Base-by-base conservation (phyloP, 2,113 vertebrate species). In the Rhea pennata region DNA sequence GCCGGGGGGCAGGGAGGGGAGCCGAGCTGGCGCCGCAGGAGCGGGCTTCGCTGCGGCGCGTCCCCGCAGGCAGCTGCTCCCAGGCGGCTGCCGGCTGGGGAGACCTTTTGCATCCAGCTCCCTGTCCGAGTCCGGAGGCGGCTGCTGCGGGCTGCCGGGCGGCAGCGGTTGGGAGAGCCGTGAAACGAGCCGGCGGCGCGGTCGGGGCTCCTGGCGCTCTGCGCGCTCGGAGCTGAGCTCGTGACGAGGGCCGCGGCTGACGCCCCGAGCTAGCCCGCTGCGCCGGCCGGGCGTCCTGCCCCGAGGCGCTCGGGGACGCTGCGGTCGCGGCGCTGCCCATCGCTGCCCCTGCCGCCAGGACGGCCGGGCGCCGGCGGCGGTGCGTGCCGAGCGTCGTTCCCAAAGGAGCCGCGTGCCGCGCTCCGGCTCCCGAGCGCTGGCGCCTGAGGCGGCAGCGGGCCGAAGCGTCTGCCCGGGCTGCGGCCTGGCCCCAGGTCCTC, bases 301-400 rank as follows among this genome's bases (percentile, higher is more conserved):
- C 44, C 44, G 14, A 15, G 44, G 13, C 15, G 33, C 50, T 77
- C 26, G 5, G 5, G 39, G 29, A 16, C 51, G 69, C 42, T 24
- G 22, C 21, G 66, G 36, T 17, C 76, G 69, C 0, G 2, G 29
- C 44, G 69, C 27, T 94, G 44, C 44, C 39, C 0, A 0, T 67
- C 44, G 26, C 64, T 80, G 48, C 50, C 23, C 39, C 46, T 51
- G 20, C 33, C 22, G n/a, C 15, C 39, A 54, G 53, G 33, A 3
- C 3, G 36, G 36, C 36, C 36, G 36, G 36, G 36, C 6, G 36
- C 36, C 36, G 36, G 36, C 36, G 36, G 36, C 6, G 36, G 36
- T 36, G 36, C 17, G 46, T 39, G 62, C 36, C 23, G 36, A 23
- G 61, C 14, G n/a, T 33, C 8, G 23, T 48, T 48, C 19, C 46